These are phyloP conservation scores for Camponotus pennsylvanicus DNA, from an alignment of 1,140 invertebrate genomes.

Conservation along the genomic window DNA sequence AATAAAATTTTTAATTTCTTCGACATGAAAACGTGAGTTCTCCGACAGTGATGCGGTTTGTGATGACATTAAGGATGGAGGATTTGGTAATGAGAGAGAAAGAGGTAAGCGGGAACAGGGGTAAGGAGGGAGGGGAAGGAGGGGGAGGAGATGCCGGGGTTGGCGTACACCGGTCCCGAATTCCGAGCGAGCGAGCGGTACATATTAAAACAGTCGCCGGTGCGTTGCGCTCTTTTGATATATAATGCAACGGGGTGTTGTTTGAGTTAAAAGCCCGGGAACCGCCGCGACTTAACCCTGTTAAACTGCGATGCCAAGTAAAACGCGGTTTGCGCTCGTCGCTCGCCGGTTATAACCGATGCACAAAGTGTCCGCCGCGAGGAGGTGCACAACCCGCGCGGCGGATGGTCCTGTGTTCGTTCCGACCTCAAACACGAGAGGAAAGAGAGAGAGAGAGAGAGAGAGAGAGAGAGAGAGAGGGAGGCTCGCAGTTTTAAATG, in stretches of 20 bases:
- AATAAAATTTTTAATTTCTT: slow-evolving; percentile 36
- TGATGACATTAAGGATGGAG: slow-evolving; percentile 65
- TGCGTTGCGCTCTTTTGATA: slow-evolving; percentile 85
- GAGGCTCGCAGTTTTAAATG: slow-evolving; percentile 48
- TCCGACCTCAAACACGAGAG: slow-evolving; percentile 57
- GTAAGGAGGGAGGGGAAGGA: neutral
- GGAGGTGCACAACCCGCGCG: slow-evolving; percentile 43
- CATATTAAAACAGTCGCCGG: slow-evolving; percentile 85
- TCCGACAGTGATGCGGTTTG: slow-evolving; percentile 65
- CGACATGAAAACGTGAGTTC: slow-evolving; percentile 53
- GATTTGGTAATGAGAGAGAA: slow-evolving; percentile 36
- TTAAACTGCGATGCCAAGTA: slow-evolving; percentile 86
- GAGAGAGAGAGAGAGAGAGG: neutral
- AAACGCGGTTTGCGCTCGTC: slow-evolving; percentile 85
- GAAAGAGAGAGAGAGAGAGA: neutral
- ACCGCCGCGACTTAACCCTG: slow-evolving; percentile 85
- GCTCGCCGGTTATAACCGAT: slow-evolving; percentile 84
- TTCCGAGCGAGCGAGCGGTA: slow-evolving; percentile 78
- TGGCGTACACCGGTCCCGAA: slow-evolving; percentile 51
- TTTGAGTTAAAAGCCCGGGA: slow-evolving; percentile 86
- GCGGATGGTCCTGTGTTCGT: slow-evolving; percentile 57
- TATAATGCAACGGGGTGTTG: slow-evolving; percentile 85
- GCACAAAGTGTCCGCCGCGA: slow-evolving; percentile 82
- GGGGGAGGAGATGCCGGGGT: slow-evolving; percentile 18
- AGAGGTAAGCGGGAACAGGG: neutral